Evolutionary conservation across 1,140 invertebrate genomes (phyloP), one percentile per base, ranked within the genome.

Genomic region (Lanistes nyassanus): DNA sequence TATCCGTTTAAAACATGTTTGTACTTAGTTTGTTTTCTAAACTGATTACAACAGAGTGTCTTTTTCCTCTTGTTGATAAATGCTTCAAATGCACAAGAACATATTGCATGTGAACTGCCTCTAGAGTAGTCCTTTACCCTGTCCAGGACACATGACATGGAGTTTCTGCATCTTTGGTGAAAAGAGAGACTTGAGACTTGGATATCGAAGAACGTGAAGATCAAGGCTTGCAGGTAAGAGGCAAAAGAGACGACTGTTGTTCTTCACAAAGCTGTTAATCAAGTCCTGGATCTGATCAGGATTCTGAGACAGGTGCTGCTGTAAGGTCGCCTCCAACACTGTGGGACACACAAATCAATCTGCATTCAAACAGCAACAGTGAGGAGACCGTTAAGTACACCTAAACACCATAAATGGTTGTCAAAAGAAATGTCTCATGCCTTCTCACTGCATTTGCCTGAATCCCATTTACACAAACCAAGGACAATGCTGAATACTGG

Each of bases 91-190:
- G n/a, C n/a, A n/a, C n/a, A n/a, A n/a, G n/a, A n/a, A 56, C 4
- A 67, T 13, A 70, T 16, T 23, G 42, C 58, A 19, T 42, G 16
- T 69, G 37, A 39, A 26, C 21, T 36, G 16, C 9, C 7, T 16
- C 19, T 34, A 19, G 21, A 36, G 16, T 16, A 26, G 19, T 34
- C 26, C 71, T 74, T 81, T 75, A 82, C 81, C 72, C 60, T 81
- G 70, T 0, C 80, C 80, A 19, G 74, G 74, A 56, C 82, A 83
- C 19, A 81, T 36, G 55, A 81, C 76, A 60, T 83, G 82, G 13
- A 83, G 37, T 7, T 76, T 73, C 62, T 83, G 82, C 11, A 76
- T 67, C 16, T 74, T 66, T 19, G 60, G 39, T 39, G 70, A 55
- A 47, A 76, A 77, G 19, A 81, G 64, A 7, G 53, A 62, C 7